phyloP scores from a whole-genome alignment of 2,888 invertebrate species.

The Nebria salina region DNA sequence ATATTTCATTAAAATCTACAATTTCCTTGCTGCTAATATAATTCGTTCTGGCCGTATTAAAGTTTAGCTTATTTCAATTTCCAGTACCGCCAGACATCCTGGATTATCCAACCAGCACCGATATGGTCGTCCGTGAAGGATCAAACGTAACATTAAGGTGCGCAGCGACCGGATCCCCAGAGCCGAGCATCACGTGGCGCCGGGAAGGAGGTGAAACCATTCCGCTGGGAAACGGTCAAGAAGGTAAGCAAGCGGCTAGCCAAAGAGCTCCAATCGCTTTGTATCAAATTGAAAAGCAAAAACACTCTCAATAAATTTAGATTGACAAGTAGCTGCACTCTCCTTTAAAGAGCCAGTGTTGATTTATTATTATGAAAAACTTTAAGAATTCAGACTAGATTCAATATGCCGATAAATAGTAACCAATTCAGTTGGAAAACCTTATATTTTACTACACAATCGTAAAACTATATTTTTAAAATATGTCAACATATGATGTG shows the following conservation, averaged over 20 bases:
- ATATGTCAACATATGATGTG: too few species aligned
- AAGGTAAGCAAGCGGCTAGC: conserved; percentile 66
- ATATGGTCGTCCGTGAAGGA: conserved; percentile 88
- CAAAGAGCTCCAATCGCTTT: neutral
- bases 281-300: neutral
- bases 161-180: conserved; percentile 88
- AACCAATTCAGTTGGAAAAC: too few species aligned
- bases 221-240: conserved; percentile 72
- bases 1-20: too few species aligned
- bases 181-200: conserved; percentile 88
- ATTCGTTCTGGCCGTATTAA: neutral
- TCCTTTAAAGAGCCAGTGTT: too few species aligned
- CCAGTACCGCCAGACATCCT: conserved; percentile 86
- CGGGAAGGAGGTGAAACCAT: conserved; percentile 83
- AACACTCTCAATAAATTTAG: neutral
- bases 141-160: conserved; percentile 86
- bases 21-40: too few species aligned
- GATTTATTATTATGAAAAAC: too few species aligned
- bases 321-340: neutral
- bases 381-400: too few species aligned
- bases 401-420: too few species aligned
- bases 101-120: conserved; percentile 84
- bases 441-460: too few species aligned
- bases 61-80: conserved; percentile 50
- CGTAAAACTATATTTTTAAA: too few species aligned